A percentile compares a stretch with the other conserved stretches of the same genome.
phyloP scores from a whole-genome alignment of 2,797 vertebrate genomes.

The Toxotes lorentzi region DNA sequence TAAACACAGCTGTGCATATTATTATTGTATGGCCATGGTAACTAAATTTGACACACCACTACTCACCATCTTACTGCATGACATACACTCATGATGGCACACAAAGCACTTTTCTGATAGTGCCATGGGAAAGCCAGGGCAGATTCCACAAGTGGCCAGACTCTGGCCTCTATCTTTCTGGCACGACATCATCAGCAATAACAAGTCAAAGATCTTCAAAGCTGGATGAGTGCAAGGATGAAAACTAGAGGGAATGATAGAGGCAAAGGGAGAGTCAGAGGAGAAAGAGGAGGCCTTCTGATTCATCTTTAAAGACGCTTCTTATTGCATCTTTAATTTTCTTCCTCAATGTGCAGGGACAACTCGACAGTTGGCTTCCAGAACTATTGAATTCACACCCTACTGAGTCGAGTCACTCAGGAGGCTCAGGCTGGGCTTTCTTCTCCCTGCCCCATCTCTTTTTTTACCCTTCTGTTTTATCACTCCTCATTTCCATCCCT shows the following conservation, averaged over 20 bases:
- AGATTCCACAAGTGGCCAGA: slow-evolving; percentile 42
- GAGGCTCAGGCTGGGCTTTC: slow-evolving; percentile 48
- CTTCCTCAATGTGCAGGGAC: slow-evolving; percentile 58
- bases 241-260: slow-evolving; percentile 15
- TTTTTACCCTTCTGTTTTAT: slow-evolving; percentile 53
- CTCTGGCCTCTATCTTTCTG: slow-evolving; percentile 19
- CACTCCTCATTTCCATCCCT: slow-evolving; percentile 47
- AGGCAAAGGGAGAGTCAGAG: slow-evolving; percentile 28
- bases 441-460: slow-evolving; percentile 33
- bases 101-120: slow-evolving; percentile 24
- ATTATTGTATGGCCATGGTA: slow-evolving; percentile 53
- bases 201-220: slow-evolving; percentile 65
- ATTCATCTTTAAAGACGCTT: slow-evolving; percentile 82
- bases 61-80: background rate
- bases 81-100: slow-evolving; percentile 3
- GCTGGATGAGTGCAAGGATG: slow-evolving; percentile 23
- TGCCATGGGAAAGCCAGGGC: background rate
- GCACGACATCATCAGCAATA: slow-evolving; percentile 42
- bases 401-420: slow-evolving; percentile 54
- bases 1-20: slow-evolving; percentile 19
- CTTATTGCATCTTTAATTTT: slow-evolving; percentile 80
- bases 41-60: slow-evolving; percentile 44
- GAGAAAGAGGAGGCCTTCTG: slow-evolving; percentile 39
- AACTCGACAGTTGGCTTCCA: slow-evolving; percentile 65
- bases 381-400: slow-evolving; percentile 69